Evolutionary conservation across 2,888 invertebrate genomes (phyloP), one percentile per base, ranked within the genome.

Genomic region (Melipona beecheii): DNA sequence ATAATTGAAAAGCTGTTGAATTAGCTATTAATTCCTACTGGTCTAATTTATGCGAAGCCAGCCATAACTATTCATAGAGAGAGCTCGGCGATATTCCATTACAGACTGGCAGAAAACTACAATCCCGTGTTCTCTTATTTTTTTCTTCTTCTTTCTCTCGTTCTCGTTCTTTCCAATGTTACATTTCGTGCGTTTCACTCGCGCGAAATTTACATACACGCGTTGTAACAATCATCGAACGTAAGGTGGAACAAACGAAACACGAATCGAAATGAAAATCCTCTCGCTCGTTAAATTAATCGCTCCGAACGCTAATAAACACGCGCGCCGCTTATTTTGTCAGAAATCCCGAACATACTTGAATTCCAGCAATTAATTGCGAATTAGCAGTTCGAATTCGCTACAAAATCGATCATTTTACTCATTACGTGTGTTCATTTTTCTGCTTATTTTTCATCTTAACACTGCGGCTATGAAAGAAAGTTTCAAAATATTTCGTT

Each of bases 1-100:
- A 83, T 90, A 89, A 90, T 89, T 86, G 88, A 89, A 90, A 90
- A 90, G 83, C 82, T 76, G 85, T 79, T 87, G 87, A 88, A 90
- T 90, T 90, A 88, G 85, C 85, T 81, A 89, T 88, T 86, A 84
- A 89, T 87, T 89, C 76, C 76, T 73, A 68, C 82, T 9, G 79
- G 82, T 43, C 83, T 90, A 90, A 89, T 90, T 90, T 89, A 89
- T 89, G 88, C 89, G 82, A 75, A 82, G 74, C 81, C 50, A 79
- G 78, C 86, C 76, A 89, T 89, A 89, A 89, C 88, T 88, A 89
- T 89, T 89, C 89, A 89, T 88, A 88, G 86, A 81, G 75, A 76
- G 56, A 81, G 43, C 77, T 9, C 43, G 80, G 62, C 73, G 80
- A 86, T 86, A 76, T 78, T 80, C 78, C 78, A 80, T 86, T 87